phyloP scores from a whole-genome alignment of 1,140 invertebrate genomes.

The Drosophila subpulchrella region DNA sequence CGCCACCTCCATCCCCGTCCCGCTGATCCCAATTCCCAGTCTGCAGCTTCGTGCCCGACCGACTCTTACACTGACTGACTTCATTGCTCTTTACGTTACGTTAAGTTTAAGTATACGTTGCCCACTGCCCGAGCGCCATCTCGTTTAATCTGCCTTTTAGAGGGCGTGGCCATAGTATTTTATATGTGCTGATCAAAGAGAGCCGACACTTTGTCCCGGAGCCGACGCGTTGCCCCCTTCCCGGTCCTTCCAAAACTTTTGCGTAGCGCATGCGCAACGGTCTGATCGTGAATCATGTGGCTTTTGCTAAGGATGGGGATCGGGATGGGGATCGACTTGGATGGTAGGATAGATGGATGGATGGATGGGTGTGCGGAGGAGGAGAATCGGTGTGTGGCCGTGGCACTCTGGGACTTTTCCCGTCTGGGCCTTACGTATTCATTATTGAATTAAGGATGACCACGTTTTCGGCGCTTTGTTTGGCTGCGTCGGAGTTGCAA shows the following conservation, averaged over 20 bases:
- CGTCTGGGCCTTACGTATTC: conserved; percentile 61
- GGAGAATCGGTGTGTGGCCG: conserved; percentile 45
- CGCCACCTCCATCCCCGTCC: not conserved
- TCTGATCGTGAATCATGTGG: conserved; percentile 44
- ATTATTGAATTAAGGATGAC: conserved; percentile 83
- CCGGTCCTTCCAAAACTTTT: conserved; percentile 14
- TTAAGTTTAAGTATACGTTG: conserved; percentile 78
- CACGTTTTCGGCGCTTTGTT: conserved; percentile 76
- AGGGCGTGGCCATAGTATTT: conserved; percentile 84
- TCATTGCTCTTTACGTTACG: conserved; percentile 82
- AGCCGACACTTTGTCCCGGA: conserved; percentile 73
- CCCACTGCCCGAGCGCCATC: conserved; percentile 81
- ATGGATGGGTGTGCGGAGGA: conserved; percentile 3
- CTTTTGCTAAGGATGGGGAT: conserved; percentile 26
- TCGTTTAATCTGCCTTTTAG: conserved; percentile 84
- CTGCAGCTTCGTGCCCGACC: conserved; percentile 26
- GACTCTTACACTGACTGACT: conserved; percentile 68
- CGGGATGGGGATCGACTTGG: conserved; percentile 14
- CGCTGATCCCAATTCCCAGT: not conserved
- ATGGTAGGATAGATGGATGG: not conserved
- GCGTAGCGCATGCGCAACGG: conserved; percentile 55
- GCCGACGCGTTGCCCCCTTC: conserved; percentile 37
- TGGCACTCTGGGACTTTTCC: conserved; percentile 4
- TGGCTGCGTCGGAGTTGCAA: conserved; percentile 59
- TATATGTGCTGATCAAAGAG: conserved; percentile 84